Conservation (phyloP, 2,888 invertebrate species). For the Trimorus sp. region DNA sequence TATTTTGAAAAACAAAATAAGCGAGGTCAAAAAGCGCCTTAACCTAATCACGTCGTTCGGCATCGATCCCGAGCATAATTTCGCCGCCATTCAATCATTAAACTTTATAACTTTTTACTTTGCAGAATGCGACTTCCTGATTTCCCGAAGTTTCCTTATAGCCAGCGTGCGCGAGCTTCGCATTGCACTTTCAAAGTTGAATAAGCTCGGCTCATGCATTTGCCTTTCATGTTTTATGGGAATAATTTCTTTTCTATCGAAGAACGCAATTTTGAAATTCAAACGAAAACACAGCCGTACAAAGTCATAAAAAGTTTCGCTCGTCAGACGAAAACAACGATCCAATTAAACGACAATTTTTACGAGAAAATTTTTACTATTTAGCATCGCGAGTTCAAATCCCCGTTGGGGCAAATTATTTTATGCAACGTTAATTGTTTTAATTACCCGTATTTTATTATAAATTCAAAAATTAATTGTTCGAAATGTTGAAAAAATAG, state of each 20-base stretch:
- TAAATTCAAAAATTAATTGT: too few relatives aligned
- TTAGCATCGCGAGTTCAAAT: neutral
- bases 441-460: too few relatives aligned
- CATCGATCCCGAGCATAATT: slow-evolving; percentile 40
- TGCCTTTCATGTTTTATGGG: slow-evolving; percentile 59
- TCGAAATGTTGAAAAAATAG: too few relatives aligned
- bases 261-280: slow-evolving; percentile 51
- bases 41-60: neutral
- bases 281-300: slow-evolving; percentile 47
- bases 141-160: slow-evolving; percentile 51
- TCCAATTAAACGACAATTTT: slow-evolving; percentile 17
- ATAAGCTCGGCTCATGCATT: slow-evolving; percentile 55
- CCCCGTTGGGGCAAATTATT: neutral
- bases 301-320: slow-evolving; percentile 29
- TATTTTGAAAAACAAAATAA: slow-evolving; percentile 20
- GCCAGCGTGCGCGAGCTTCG: slow-evolving; percentile 41
- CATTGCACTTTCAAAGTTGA: slow-evolving; percentile 57
- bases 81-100: slow-evolving; percentile 59
- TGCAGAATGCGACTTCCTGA: slow-evolving; percentile 57
- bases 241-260: slow-evolving; percentile 60
- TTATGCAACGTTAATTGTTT: neutral
- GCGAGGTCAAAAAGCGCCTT: too few relatives aligned
- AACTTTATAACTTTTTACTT: slow-evolving; percentile 64
- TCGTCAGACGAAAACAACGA: slow-evolving; percentile 17
- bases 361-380: neutral